These are phyloP conservation scores for Spongilla lacustris DNA, from an alignment of 37 sponge, comb jelly and placozoan species.

Conservation along the genomic window DNA sequence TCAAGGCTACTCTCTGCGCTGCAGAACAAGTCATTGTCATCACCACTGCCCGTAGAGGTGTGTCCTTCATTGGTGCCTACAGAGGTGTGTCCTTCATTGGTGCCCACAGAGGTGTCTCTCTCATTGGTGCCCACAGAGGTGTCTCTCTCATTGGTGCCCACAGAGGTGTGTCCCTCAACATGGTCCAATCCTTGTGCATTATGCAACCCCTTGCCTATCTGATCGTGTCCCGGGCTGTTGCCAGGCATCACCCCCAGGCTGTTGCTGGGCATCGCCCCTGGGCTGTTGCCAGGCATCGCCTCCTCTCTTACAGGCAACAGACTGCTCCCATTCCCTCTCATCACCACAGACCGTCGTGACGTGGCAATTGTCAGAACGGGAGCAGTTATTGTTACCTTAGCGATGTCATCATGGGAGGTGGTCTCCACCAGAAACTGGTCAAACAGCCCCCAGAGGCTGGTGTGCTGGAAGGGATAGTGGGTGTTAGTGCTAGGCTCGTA, in stretches of 20 bases:
- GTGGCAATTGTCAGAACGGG: not conserved
- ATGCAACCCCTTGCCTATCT: too few relatives aligned
- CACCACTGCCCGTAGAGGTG: not conserved
- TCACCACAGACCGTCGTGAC: not conserved
- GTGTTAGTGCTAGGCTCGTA: constrained; percentile 5
- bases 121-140: not conserved
- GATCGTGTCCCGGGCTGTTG: too few relatives aligned
- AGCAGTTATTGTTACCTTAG: not conserved
- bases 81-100: not conserved
- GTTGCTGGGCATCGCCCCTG: too few relatives aligned
- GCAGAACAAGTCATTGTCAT: not conserved
- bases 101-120: not conserved
- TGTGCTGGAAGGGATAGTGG: not conserved
- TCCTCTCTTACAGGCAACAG: not conserved
- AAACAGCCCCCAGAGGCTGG: constrained; percentile 15
- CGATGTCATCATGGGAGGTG: not conserved
- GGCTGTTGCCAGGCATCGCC: not conserved
- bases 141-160: not conserved
- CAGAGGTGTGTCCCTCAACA: too few relatives aligned
- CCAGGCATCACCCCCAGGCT: too few relatives aligned
- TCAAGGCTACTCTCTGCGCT: not conserved
- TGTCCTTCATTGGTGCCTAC: not conserved
- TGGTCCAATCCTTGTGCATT: too few relatives aligned
- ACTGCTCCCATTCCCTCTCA: not conserved
- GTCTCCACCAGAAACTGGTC: constrained; percentile 21